Base-by-base conservation (phyloP, 1,140 invertebrate species). In the Gonioctena quinquepunctata region DNA sequence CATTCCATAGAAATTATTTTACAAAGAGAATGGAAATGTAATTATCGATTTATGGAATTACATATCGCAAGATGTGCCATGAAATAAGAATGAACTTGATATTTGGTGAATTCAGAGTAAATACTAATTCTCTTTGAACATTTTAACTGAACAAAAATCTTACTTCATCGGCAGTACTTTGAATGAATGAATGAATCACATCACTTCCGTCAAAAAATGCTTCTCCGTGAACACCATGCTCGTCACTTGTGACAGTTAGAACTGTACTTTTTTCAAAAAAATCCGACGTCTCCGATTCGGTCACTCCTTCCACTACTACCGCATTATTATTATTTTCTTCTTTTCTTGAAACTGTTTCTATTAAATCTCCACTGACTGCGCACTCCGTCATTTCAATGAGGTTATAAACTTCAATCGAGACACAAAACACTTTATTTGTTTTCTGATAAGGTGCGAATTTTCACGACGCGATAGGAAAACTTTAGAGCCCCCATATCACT, bases 131-230 rank as follows among this genome's bases (percentile, higher is more conserved):
- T n/a, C n/a, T n/a, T n/a, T n/a, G n/a, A n/a, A n/a, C n/a, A n/a
- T n/a, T n/a, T n/a, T n/a, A n/a, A n/a, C n/a, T n/a, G n/a, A n/a
- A n/a, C 33, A 42, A 42, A 27, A 21, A 50, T 48, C 72, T 50
- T 76, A 79, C 77, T 71, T 79, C 69, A 26, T 77, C 74, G 50
- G 48, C 70, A 22, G 72, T 71, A 52, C 54, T 68, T 48, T 75
- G 59, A 74, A 79, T 75, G 66, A 77, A 74, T 25, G 68, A 70
- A 62, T 76, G 62, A 50, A 79, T 77, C 25, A 79, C 71, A 64
- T 74, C 67, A 33, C 67, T 48, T 4, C 74, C 69, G 25, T 70
- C 68, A n/a, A 42, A 42, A 42, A 13, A 42, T 1, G 8, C 63
- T 7, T 33, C 19, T 59, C 54, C 54, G 6, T 71, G 11, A 19